Conservation (phyloP, 2,797 vertebrate species). For the Setipinna tenuifilis region DNA sequence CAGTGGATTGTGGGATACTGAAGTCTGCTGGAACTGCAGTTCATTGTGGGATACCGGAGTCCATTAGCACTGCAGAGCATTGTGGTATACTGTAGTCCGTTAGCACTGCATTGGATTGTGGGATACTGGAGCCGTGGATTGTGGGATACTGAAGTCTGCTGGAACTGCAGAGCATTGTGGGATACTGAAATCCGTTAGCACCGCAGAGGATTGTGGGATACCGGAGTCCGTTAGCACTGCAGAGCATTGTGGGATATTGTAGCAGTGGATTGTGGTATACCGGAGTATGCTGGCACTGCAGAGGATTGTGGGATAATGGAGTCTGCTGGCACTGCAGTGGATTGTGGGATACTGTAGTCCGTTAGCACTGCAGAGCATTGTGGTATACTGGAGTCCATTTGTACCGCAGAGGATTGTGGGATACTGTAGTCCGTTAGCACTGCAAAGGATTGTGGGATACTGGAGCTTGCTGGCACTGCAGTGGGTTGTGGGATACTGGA, state of each 20-base stretch:
- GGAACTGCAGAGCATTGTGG: slow-evolving; percentile 33
- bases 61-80: not conserved
- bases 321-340: slow-evolving; percentile 29
- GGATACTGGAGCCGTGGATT: no score
- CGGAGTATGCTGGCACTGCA: slow-evolving; percentile 36
- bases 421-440: slow-evolving; percentile 26
- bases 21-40: slow-evolving; percentile 37
- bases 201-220: no score
- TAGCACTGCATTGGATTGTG: no score
- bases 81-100: no score
- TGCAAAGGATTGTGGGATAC: slow-evolving; percentile 36
- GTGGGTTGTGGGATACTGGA: no score
- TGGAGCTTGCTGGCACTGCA: slow-evolving; percentile 36
- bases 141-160: no score
- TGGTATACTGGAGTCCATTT: slow-evolving; percentile 51
- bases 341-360: no score
- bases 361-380: slow-evolving; percentile 14
- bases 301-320: no score
- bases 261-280: slow-evolving; percentile 6
- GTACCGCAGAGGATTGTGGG: no score
- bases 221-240: slow-evolving; percentile 26
- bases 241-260: slow-evolving; percentile 49
- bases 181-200: slow-evolving; percentile 48
- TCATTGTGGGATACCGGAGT: slow-evolving; percentile 55
- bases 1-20: slow-evolving; percentile 54